Conservation (phyloP, 1,140 invertebrate species). For the Drosophila paulistorum region DNA sequence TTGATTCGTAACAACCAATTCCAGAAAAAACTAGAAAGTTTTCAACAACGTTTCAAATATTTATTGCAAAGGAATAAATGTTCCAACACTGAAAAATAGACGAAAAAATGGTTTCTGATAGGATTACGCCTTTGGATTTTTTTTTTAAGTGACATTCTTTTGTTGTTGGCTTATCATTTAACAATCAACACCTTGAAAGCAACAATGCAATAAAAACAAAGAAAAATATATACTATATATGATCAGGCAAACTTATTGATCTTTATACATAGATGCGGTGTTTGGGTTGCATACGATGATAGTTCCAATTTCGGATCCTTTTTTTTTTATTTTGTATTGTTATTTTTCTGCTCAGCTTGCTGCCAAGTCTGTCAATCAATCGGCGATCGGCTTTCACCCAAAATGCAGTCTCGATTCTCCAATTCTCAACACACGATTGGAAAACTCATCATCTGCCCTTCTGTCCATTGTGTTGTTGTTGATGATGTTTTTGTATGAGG, state of each 20-base stretch:
- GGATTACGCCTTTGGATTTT: too few relatives aligned
- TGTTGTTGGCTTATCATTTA: background rate
- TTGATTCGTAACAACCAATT: too few relatives aligned
- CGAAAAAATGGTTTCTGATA: too few relatives aligned
- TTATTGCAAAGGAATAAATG: too few relatives aligned
- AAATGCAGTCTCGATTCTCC: constrained; percentile 33
- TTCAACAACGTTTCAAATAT: too few relatives aligned
- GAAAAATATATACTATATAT: background rate
- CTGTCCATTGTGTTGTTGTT: constrained; percentile 31
- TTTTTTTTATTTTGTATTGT: constrained; percentile 21
- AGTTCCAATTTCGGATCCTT: constrained; percentile 50
- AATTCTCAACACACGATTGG: background rate
- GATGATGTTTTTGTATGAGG: constrained; percentile 28
- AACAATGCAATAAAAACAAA: background rate
- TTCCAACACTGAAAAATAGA: too few relatives aligned
- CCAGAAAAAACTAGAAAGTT: too few relatives aligned
- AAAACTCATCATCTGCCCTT: constrained; percentile 43
- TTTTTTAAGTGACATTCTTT: background rate
- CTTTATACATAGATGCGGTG: constrained; percentile 23
- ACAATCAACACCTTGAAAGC: constrained; percentile 3
- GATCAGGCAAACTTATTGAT: constrained; percentile 28
- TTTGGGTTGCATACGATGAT: constrained; percentile 33
- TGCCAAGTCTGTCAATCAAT: constrained; percentile 45
- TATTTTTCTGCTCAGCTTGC: constrained; percentile 12
- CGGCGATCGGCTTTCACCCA: constrained; percentile 42